Evolutionary conservation across 2,113 vertebrate genomes (phyloP).

Genomic region (Pomatorhinus ruficollis): DNA sequence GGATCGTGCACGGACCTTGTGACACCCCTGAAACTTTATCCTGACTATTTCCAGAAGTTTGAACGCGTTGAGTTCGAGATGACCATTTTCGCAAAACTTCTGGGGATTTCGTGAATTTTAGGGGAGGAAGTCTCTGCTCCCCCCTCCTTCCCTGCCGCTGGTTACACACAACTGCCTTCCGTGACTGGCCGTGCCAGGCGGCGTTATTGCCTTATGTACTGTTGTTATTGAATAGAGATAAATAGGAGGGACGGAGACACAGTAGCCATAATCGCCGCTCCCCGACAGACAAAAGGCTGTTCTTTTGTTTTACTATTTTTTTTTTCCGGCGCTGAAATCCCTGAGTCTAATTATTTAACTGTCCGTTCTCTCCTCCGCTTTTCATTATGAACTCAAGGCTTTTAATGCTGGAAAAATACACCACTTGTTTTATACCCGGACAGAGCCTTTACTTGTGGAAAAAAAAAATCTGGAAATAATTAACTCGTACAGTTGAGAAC

Average conservation of each 20-base stretch:
- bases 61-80: neutral
- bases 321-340: neutral
- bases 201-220: neutral
- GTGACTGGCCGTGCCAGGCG: neutral
- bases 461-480: conserved; percentile 74
- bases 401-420: conserved; percentile 61
- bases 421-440: conserved; percentile 49
- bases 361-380: conserved; percentile 49
- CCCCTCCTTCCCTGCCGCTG: neutral
- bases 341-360: conserved; percentile 42
- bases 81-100: neutral
- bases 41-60: neutral
- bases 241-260: neutral
- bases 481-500: conserved; percentile 75
- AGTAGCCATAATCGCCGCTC: neutral
- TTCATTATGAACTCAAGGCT: conserved; percentile 69
- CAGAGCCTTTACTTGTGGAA: conserved; percentile 63
- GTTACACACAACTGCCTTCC: neutral
- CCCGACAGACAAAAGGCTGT: neutral
- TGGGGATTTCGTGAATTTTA: neutral
- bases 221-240: neutral
- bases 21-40: neutral
- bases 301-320: neutral
- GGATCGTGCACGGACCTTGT: neutral
- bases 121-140: neutral